Evolutionary conservation across 2,113 vertebrate genomes (phyloP).

Genomic region (Channa maculata): DNA sequence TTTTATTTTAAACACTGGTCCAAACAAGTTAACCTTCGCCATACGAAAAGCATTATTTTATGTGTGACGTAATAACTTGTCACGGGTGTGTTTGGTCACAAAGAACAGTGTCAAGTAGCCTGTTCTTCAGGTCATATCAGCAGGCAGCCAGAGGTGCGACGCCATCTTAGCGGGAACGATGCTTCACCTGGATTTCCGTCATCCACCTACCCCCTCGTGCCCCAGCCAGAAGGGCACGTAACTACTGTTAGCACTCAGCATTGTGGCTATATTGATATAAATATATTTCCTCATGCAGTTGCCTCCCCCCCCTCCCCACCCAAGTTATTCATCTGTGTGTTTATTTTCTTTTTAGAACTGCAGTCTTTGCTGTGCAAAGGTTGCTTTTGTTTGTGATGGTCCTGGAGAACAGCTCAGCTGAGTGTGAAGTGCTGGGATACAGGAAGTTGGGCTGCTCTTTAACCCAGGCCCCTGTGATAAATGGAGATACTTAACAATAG

Average conservation of each 20-base stretch:
- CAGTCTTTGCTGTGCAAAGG: slow-evolving; percentile 79
- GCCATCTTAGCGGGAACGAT: slow-evolving; percentile 57
- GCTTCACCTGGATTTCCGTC: slow-evolving; percentile 83
- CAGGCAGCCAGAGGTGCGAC: slow-evolving; percentile 64
- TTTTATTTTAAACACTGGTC: too few species aligned
- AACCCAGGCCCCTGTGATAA: slow-evolving; percentile 89
- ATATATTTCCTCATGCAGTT: slow-evolving; percentile 81
- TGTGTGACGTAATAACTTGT: slow-evolving; percentile 27
- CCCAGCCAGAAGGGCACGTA: slow-evolving; percentile 78
- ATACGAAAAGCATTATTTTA: slow-evolving; percentile 6
- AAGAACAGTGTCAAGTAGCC: slow-evolving; percentile 34
- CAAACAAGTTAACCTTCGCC: not conserved
- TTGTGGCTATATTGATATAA: slow-evolving; percentile 78
- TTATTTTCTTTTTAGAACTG: slow-evolving; percentile 71
- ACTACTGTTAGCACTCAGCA: slow-evolving; percentile 59
- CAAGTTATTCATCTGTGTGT: slow-evolving; percentile 78
- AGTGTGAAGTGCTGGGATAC: slow-evolving; percentile 84
- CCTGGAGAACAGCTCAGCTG: slow-evolving; percentile 83
- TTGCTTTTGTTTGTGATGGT: slow-evolving; percentile 82
- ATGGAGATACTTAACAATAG: slow-evolving; percentile 97
- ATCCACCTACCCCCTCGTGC: slow-evolving; percentile 66
- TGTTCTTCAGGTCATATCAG: slow-evolving; percentile 60
- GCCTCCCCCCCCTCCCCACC: slow-evolving; percentile 26
- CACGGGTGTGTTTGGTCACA: slow-evolving; percentile 28
- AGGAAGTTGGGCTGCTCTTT: slow-evolving; percentile 88